These are phyloP conservation scores for Falco rusticolus DNA, from an alignment of 2,797 vertebrate genomes.

Conservation along the genomic window DNA sequence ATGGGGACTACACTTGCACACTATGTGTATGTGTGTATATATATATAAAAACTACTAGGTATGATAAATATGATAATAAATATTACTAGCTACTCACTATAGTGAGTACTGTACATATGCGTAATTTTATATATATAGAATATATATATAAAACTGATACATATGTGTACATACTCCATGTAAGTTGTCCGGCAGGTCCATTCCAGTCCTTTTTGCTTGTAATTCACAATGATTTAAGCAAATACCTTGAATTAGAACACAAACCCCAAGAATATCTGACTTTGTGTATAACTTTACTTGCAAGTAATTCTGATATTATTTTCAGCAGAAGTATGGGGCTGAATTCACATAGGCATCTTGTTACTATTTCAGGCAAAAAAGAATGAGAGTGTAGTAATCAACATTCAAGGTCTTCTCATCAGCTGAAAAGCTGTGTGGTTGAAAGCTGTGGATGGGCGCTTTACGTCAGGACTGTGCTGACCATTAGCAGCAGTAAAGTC, in stretches of 20 bases:
- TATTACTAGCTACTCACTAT: background rate
- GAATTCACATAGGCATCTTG: background rate
- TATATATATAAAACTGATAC: background rate
- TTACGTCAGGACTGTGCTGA: background rate
- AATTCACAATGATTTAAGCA: background rate
- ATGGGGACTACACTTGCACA: background rate
- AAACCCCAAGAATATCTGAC: background rate
- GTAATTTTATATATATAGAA: background rate
- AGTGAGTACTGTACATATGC: too few species aligned
- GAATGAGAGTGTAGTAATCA: background rate
- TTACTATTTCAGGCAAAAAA: background rate
- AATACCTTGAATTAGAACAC: background rate
- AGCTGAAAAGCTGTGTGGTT: background rate
- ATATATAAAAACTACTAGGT: background rate
- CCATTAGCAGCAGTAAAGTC: background rate
- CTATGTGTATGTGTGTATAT: background rate
- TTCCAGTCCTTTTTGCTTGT: background rate
- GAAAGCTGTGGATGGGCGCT: background rate
- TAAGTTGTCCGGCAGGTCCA: background rate
- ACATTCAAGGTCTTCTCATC: background rate
- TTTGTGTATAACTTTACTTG: background rate
- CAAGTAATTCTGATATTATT: background rate
- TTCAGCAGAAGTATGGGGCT: background rate
- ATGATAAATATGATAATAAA: background rate
- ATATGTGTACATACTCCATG: background rate